Conservation (phyloP, 2,888 invertebrate species). For the Tetragnatha montana region DNA sequence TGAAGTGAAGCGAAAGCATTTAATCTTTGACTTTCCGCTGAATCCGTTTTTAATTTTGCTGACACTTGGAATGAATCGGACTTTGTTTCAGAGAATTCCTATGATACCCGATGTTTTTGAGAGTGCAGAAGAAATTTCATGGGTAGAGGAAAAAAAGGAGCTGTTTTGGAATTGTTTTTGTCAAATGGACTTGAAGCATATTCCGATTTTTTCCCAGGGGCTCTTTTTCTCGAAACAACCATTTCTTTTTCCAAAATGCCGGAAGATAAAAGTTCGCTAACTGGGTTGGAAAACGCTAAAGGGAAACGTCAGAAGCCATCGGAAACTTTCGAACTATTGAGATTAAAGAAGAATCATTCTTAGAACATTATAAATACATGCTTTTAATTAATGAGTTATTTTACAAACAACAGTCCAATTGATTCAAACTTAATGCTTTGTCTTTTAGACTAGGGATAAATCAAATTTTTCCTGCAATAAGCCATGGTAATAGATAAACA, state of each 20-base stretch:
- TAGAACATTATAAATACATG: too few relatives aligned
- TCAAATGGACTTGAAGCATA: slow-evolving; percentile 22
- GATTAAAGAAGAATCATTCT: too few relatives aligned
- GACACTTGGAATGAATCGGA: neutral
- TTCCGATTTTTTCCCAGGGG: neutral
- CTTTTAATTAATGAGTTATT: too few relatives aligned
- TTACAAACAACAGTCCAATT: too few relatives aligned
- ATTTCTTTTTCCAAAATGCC: slow-evolving; percentile 9
- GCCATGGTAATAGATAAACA: too few relatives aligned
- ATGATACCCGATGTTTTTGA: neutral
- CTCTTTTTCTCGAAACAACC: neutral
- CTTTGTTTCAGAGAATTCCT: neutral
- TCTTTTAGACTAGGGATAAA: too few relatives aligned
- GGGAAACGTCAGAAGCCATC: neutral
- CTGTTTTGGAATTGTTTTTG: slow-evolving; percentile 27
- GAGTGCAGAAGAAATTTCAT: neutral
- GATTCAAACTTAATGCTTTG: too few relatives aligned
- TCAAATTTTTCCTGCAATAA: too few relatives aligned
- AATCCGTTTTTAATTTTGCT: slow-evolving; percentile 38
- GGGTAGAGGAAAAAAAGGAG: slow-evolving; percentile 2
- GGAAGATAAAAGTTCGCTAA: neutral
- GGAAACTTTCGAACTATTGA: neutral
- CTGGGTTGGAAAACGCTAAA: slow-evolving; percentile 6
- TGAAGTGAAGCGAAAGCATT: slow-evolving; percentile 43
- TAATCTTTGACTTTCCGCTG: slow-evolving; percentile 36